Evolutionary conservation across 2,888 invertebrate genomes (phyloP), one percentile per base, ranked within the genome.

Genomic region (Plagodis dolabraria): DNA sequence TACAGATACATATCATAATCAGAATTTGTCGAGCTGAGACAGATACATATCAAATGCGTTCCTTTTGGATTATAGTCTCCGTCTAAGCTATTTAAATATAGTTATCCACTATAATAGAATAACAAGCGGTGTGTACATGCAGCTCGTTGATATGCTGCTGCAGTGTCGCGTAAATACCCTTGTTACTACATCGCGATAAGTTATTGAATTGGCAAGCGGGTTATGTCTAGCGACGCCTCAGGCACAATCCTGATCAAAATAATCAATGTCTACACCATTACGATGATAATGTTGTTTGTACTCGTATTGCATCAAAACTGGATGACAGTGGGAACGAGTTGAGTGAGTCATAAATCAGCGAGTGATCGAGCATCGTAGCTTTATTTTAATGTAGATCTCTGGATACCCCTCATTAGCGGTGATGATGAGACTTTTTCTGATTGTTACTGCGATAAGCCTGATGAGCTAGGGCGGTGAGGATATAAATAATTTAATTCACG

Each of bases 321-420:
- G 57, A 59, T 53, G 38, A 56, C 8, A 44, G 53, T 54, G 9
- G 44, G 54, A 46, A 33, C 44, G 56, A 47, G 56, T 51, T 38
- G 58, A 44, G 54, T 40, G 33, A 60, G 47, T 47, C 47, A 65
- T 68, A 63, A 64, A 67, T 65, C 57, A 64, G 43, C 42, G 34
- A 52, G 46, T 63, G 53, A 56, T 57, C 54, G 53, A 44, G 57
- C 57, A 47, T 52, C 52, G 52, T 35, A 33, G 38, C 52, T 44
- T 50, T 46, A 53, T 47, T 47, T 58, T 55, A 57, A 50, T 50
- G 48, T 52, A 55, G 57, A 61, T 61, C 54, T 48, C 47, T 36
- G 12, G 54, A 58, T 57, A 65, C 11, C 45, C 47, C 57, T 33
- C 44, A 61, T 61, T 53, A 63, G 53, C 54, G 43, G 33, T 35